Evolutionary conservation across 2,113 vertebrate genomes (phyloP).

Genomic region (Scatophagus argus): DNA sequence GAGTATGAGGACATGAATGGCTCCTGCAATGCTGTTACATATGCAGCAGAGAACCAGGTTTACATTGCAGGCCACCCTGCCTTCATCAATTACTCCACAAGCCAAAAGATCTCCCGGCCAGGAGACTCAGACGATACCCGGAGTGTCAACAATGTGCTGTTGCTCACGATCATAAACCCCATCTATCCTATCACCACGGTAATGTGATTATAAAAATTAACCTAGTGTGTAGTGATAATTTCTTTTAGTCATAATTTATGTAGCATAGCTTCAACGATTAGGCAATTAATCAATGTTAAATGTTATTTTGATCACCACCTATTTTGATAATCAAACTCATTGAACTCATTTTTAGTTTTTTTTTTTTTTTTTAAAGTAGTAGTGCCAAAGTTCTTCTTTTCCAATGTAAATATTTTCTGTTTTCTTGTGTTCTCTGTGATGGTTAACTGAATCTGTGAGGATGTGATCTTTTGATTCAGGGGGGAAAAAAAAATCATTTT

Average conservation of each 20-base stretch:
- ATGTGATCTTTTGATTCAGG: no score
- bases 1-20: constrained; percentile 94
- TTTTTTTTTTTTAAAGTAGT: no score
- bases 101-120: constrained; percentile 95
- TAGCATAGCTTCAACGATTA: no score
- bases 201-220: constrained; percentile 22
- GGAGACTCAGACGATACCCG: constrained; percentile 90
- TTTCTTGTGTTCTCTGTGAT: no score
- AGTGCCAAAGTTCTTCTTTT: no score
- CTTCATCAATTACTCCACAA: constrained; percentile 97
- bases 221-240: neutral
- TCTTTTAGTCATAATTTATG: neutral
- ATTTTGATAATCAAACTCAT: no score
- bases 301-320: no score
- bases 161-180: constrained; percentile 95
- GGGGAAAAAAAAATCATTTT: no score
- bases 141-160: constrained; percentile 93
- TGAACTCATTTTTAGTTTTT: no score
- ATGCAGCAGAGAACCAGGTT: constrained; percentile 94
- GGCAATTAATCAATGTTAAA: no score
- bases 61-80: constrained; percentile 94
- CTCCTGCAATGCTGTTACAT: constrained; percentile 93
- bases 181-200: constrained; percentile 94
- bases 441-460: no score
- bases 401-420: no score